Evolutionary conservation across 2,888 invertebrate species (phyloP), one percentile per base, ranked within the genome.

Genomic region (Hyposoter didymator): DNA sequence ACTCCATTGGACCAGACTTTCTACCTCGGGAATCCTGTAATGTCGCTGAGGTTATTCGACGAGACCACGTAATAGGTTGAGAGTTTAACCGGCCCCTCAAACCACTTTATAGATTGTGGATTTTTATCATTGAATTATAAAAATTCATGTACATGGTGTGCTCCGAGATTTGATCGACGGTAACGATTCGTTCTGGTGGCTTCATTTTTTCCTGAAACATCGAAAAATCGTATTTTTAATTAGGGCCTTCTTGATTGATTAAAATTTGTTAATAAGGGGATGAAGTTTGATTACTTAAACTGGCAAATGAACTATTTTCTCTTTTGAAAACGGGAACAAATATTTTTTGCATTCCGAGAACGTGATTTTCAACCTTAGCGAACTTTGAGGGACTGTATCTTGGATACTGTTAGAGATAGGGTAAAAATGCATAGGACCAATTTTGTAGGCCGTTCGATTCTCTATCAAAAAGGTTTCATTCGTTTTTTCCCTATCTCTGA

Each of bases 21-120:
- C 91, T 90, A 91, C 79, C 84, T 87, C 85, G 87, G 84, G 88
- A 89, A 89, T 86, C 85, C 85, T 84, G 85, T 90, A 89, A 89
- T 89, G 89, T 89, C 89, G 88, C 84, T 81, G 88, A 84, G 89
- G 89, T 85, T 80, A 83, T 79, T 82, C 82, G 70, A 72, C 84
- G 88, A 84, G 81, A 76, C 84, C 82, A 91, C 91, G 91, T 92
- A 92, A 92, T 91, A 92, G 92, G 91, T 91, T 91, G 90, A 89
- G 84, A 91, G 91, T 90, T 91, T 90, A 89, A 86, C 81, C 79
- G 75, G 62, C 84, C 84, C 64, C 69, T 66, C 22, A 69, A 62
- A 28, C 62, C 59, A 22, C 45, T 74, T 10, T 19, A 45, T 22
- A 28, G 45, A 72, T 32, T 52, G 1, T 52, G n/a, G n/a, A 69